These are phyloP conservation scores for Ceratoteleas bidentatus DNA, from an alignment of 1,140 invertebrate species.

Conservation along the genomic window DNA sequence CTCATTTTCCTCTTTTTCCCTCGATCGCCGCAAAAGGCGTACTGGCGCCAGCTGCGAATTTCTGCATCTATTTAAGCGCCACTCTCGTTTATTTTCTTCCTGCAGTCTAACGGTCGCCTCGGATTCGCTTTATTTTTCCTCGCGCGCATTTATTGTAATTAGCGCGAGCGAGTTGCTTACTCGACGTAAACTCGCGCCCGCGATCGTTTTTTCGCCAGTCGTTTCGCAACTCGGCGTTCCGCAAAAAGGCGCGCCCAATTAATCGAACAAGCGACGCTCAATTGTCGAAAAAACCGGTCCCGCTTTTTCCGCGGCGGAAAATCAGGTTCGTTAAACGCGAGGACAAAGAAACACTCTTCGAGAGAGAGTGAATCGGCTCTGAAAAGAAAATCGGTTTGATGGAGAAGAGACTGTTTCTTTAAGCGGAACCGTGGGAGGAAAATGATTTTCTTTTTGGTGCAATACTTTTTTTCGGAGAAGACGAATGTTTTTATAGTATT, in stretches of 20 bases:
- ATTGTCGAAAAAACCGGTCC: too few relatives aligned
- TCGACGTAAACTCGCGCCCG: neutral
- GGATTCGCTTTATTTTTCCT: slow-evolving; percentile 43
- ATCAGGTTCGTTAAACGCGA: too few relatives aligned
- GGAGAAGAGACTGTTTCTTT: too few relatives aligned
- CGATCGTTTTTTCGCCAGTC: neutral
- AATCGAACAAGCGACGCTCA: too few relatives aligned
- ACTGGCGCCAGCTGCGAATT: slow-evolving; percentile 76
- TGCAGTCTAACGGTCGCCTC: slow-evolving; percentile 46
- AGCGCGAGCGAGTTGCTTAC: slow-evolving; percentile 12
- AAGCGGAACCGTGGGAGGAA: too few relatives aligned
- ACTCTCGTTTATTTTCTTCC: slow-evolving; percentile 60
- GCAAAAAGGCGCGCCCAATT: neutral
- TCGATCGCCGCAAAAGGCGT: slow-evolving; percentile 50
- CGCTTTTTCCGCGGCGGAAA: too few relatives aligned
- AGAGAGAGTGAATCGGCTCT: neutral
- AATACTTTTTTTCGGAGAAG: too few relatives aligned
- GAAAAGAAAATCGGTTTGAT: too few relatives aligned
- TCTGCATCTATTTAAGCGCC: slow-evolving; percentile 77
- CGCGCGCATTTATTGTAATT: slow-evolving; percentile 42
- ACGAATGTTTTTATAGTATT: too few relatives aligned
- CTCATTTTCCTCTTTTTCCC: slow-evolving; percentile 48
- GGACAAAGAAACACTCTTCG: too few relatives aligned
- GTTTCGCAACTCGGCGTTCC: neutral
- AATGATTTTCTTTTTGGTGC: too few relatives aligned